phyloP scores from a whole-genome alignment of 2,888 invertebrate genomes.

The Thereva unica region DNA sequence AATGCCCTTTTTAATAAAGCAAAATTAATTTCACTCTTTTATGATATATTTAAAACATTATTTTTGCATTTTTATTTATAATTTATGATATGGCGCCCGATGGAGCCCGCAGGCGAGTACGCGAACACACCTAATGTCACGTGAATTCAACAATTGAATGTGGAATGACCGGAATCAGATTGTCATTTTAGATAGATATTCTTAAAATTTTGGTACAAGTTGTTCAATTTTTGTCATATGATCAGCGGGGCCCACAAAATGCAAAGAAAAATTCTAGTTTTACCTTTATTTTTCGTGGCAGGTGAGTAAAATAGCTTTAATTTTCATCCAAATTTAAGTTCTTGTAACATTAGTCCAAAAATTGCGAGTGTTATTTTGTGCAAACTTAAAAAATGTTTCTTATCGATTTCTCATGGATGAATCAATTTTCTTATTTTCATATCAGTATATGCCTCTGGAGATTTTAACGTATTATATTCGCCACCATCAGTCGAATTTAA shows the following conservation, averaged over 20 bases:
- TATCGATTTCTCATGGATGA: neutral
- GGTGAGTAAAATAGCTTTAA: conserved; percentile 12
- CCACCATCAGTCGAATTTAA: conserved; percentile 72
- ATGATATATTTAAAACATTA: too few species aligned
- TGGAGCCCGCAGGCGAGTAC: too few species aligned
- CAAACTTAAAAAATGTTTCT: neutral
- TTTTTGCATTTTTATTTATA: too few species aligned
- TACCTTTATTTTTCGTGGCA: conserved; percentile 11
- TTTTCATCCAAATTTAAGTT: neutral
- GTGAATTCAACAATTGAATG: too few species aligned
- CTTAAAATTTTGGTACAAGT: too few species aligned
- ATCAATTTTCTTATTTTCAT: neutral
- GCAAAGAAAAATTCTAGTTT: neutral
- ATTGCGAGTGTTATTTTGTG: neutral
- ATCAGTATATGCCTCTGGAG: conserved; percentile 55
- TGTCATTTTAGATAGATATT: too few species aligned
- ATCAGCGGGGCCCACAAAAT: conserved; percentile 9
- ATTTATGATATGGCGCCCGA: too few species aligned
- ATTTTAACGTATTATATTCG: conserved; percentile 70
- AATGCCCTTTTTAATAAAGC: too few species aligned
- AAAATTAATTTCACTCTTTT: too few species aligned
- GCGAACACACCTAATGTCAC: too few species aligned
- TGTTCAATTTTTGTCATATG: conserved; percentile 16
- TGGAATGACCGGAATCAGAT: too few species aligned
- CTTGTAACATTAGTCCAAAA: neutral